Evolutionary conservation across 2,888 invertebrate species (phyloP), one percentile per base, ranked within the genome.

Genomic region (Scaptomyza reducta): DNA sequence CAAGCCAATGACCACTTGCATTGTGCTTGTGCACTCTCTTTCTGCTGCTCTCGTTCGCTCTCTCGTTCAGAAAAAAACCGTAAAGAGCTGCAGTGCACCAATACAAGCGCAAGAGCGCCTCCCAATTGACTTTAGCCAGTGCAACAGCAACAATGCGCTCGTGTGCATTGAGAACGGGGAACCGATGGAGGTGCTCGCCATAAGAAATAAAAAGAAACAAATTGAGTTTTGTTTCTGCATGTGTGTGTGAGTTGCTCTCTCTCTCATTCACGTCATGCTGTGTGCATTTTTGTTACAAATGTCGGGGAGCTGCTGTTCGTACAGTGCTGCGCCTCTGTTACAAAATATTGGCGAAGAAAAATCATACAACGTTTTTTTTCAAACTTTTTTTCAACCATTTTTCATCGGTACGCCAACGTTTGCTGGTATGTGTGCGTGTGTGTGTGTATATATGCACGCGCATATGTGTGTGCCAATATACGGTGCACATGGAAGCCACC

Each of bases 341-440:
- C 79, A 91, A 90, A 91, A 91, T 91, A 91, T 91, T 91, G 91
- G 90, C 84, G 91, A 91, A 91, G 91, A 90, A 91, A 91, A 91
- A 91, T 90, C 91, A 83, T 91, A 85, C 89, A 86, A 88, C 88
- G 87, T 89, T 90, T 86, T 90, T 87, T 79, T 85, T 72, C 74
- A 89, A 84, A 83, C 87, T 90, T 90, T 90, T 40, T 90, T 88
- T 89, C 79, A 84, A 79, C 83, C 83, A 83, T 88, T 90, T 90
- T 89, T 87, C 90, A 89, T 89, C 70, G 80, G 74, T 84, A 81
- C 70, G 68, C 55, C 51, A 71, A 54, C 66, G 55, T 38, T 64
- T n/a, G 49, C 10, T 33, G 18, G 33, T n/a, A 6, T 49, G 54
- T 49, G 54, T 64, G 55, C 61, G 55, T 54, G 53, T 53, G 16